Evolutionary conservation across 2,888 invertebrate genomes (phyloP).

Genomic region (Escarpia spicata): DNA sequence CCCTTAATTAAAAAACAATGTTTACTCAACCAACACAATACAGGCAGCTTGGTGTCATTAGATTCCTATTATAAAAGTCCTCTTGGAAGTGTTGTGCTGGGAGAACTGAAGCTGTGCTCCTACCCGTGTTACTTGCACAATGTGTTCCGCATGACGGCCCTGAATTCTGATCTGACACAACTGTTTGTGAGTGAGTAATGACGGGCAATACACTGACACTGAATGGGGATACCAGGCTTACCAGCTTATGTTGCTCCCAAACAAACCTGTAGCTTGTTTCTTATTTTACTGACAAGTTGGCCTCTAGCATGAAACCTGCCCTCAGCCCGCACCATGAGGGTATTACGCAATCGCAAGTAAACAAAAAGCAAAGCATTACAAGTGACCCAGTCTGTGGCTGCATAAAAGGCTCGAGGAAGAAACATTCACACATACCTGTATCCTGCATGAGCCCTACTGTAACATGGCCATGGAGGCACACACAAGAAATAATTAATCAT

Average conservation of each 20-base stretch:
- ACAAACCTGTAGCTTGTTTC: background rate
- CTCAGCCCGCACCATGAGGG: background rate
- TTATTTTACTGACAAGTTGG: background rate
- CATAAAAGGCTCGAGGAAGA: background rate
- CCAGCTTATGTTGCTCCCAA: background rate
- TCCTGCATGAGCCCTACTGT: background rate
- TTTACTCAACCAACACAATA: too few species aligned
- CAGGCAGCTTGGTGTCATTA: too few species aligned
- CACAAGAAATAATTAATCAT: conserved; percentile 16
- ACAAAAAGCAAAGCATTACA: background rate
- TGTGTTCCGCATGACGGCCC: background rate
- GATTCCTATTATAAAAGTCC: too few species aligned
- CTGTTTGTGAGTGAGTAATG: background rate
- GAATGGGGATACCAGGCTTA: background rate
- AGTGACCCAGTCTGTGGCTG: background rate
- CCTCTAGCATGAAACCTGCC: background rate
- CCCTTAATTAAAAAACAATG: too few species aligned
- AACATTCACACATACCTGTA: background rate
- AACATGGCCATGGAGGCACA: background rate
- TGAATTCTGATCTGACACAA: background rate
- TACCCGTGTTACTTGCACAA: too few species aligned
- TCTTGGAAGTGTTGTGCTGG: too few species aligned
- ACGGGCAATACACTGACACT: background rate
- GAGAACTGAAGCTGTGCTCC: too few species aligned
- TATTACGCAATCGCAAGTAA: background rate